Base-by-base conservation (phyloP, 2,888 invertebrate genomes). In the Troilus luridus region DNA sequence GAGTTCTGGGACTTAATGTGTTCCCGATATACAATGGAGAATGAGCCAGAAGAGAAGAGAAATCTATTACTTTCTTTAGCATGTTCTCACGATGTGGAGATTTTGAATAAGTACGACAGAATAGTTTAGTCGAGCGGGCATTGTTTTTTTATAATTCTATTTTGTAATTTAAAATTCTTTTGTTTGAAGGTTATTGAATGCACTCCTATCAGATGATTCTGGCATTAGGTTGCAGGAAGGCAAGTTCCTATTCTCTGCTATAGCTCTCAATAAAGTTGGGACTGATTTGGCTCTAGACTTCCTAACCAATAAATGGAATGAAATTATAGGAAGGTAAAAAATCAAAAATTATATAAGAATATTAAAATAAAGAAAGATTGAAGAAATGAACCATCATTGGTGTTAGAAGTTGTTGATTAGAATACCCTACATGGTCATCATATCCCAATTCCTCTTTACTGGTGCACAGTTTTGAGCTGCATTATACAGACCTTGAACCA, bases 1-100 rank as follows among this genome's bases (percentile, higher is more conserved):
- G 95, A 95, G 0, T 98, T 98, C 93, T 98, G 98, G 98, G 96
- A 97, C 92, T 98, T 98, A 94, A 96, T 97, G 0, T 98, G 97
- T 96, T 95, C 97, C 72, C 95, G 97, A 56, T 98, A 97, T 94
- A 94, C 95, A 62, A 95, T 95, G 7, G 90, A 90, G 59, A 67
- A 77, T 19, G 58, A 77, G 58, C 90, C 90, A 19, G 77, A 90
- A n/a, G 90, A 90, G 21, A 72, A 77, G 41, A 72, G 21, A 10
- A 56, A 54, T 8, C 77, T 90, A 14, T 54, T 90, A 59, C 58
- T 58, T 24, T 64, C 58, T 59, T 56, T 90, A 27, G 67, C 90
- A 17, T 90, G 90, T 59, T 72, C 90, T 19, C 67, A 3, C 6
- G 67, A 90, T 59, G 14, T 6, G 77, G 27, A 58, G 9, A 77